Conservation (phyloP, 23 tunicate genomes). For the Styela plicata region DNA sequence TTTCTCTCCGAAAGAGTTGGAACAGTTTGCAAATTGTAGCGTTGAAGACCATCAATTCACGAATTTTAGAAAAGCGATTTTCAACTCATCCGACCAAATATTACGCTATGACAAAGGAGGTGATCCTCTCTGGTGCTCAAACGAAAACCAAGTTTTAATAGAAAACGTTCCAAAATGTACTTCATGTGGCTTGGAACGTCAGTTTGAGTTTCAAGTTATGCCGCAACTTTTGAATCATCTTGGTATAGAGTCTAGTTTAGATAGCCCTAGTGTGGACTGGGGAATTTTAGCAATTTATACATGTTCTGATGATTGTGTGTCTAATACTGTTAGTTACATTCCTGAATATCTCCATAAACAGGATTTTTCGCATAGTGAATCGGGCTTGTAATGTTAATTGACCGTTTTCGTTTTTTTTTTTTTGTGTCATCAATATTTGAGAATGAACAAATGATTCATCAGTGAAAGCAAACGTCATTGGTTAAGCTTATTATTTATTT, state of each 20-base stretch:
- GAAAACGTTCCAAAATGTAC: conserved; percentile 37
- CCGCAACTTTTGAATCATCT: conserved; percentile 55
- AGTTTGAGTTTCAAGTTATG: conserved; percentile 45
- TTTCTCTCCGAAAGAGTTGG: conserved; percentile 35
- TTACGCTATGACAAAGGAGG: conserved; percentile 57
- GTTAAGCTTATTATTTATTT: too few species aligned
- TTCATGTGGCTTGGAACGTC: conserved; percentile 35
- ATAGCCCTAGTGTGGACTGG: conserved; percentile 61
- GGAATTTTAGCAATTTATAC: conserved; percentile 59
- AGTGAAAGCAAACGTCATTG: too few species aligned
- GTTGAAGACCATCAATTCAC: conserved; percentile 36
- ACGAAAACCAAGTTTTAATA: neutral
- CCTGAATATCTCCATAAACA: conserved; percentile 29
- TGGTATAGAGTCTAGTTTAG: conserved; percentile 29
- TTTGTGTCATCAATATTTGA: too few species aligned
- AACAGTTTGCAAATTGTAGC: conserved; percentile 16
- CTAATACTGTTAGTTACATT: neutral
- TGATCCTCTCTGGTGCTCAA: conserved; percentile 62
- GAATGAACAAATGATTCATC: too few species aligned
- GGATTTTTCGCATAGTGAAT: conserved; percentile 4
- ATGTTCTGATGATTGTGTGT: conserved; percentile 41
- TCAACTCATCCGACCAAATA: conserved; percentile 47
- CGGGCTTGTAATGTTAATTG: too few species aligned
- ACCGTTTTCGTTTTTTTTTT: too few species aligned
- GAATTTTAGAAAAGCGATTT: conserved; percentile 28